phyloP scores from a whole-genome alignment of 2,113 vertebrate species.

The Albula glossodonta region DNA sequence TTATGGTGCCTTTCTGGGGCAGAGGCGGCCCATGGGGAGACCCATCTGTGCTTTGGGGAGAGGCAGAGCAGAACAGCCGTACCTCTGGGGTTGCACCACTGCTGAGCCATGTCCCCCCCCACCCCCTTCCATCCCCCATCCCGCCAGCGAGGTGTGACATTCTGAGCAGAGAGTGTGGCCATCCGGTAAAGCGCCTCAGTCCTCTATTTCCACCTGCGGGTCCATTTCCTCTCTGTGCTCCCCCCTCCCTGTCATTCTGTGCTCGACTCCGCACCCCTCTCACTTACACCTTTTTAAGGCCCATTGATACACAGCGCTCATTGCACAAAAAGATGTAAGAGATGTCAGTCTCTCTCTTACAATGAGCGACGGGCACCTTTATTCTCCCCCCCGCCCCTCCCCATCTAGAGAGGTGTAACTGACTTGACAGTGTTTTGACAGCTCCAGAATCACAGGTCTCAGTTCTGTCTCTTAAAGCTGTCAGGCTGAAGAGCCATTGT shows the following conservation, averaged over 20 bases:
- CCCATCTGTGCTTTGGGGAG: conserved; percentile 63
- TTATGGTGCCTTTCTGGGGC: conserved; percentile 33
- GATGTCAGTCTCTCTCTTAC: background rate
- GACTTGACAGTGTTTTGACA: conserved; percentile 30
- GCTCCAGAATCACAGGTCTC: conserved; percentile 2
- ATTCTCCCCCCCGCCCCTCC: background rate
- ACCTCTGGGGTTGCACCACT: conserved; percentile 19
- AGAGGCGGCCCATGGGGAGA: conserved; percentile 50
- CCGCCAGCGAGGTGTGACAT: no score
- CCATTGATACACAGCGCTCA: background rate
- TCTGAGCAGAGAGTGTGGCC: no score
- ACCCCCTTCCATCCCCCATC: background rate
- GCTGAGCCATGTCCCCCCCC: conserved; percentile 29
- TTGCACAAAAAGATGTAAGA: background rate
- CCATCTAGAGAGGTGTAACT: background rate
- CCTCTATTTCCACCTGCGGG: conserved; percentile 14
- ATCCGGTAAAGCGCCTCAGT: background rate
- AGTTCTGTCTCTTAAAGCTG: conserved; percentile 17
- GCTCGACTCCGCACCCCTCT: background rate
- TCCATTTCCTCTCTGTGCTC: background rate
- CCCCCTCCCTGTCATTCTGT: background rate
- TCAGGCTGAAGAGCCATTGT: conserved; percentile 12
- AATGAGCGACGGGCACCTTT: conserved; percentile 6
- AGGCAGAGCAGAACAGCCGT: conserved; percentile 30
- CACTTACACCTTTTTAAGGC: background rate